These are phyloP conservation scores for Iselma pallidipennis DNA, from an alignment of 2,888 invertebrate species.

Conservation along the genomic window DNA sequence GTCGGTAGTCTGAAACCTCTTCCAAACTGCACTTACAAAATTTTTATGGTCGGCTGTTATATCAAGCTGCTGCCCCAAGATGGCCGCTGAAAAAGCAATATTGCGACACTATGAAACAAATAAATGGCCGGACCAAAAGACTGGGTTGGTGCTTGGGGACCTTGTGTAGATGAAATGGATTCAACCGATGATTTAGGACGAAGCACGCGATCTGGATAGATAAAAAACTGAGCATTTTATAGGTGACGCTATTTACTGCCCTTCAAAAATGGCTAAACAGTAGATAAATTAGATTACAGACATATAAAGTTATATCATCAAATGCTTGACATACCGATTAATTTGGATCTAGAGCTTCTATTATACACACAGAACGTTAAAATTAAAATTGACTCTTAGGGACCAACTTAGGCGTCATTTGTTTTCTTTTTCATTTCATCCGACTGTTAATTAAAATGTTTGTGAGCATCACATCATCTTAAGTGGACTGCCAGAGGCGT, in stretches of 20 bases:
- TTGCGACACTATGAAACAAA: constrained; percentile 31
- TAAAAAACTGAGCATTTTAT: background rate
- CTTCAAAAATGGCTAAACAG: background rate
- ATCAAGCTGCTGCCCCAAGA: constrained; percentile 29
- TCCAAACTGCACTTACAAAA: constrained; percentile 20
- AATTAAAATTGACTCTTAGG: background rate
- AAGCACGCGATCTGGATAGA: constrained; percentile 21
- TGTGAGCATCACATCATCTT: constrained; percentile 28
- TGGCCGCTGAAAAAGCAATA: constrained; percentile 35
- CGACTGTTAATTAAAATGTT: constrained; percentile 27
- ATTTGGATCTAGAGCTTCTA: background rate
- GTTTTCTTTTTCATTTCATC: constrained; percentile 10
- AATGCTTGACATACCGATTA: too few relatives aligned
- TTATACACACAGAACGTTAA: background rate
- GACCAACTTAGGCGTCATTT: background rate
- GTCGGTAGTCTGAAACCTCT: constrained; percentile 16
- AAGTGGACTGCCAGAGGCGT: constrained; percentile 36
- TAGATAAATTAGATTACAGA: too few relatives aligned
- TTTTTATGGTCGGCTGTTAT: constrained; percentile 29
- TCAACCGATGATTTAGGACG: constrained; percentile 25
- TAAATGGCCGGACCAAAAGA: constrained; percentile 21
- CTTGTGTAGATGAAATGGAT: constrained; percentile 16
- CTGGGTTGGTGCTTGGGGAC: constrained; percentile 13
- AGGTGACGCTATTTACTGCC: too few relatives aligned
- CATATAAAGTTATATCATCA: too few relatives aligned